These are phyloP conservation scores for Euura saliciscinereae DNA, from an alignment of 1,140 invertebrate species.

Conservation along the genomic window DNA sequence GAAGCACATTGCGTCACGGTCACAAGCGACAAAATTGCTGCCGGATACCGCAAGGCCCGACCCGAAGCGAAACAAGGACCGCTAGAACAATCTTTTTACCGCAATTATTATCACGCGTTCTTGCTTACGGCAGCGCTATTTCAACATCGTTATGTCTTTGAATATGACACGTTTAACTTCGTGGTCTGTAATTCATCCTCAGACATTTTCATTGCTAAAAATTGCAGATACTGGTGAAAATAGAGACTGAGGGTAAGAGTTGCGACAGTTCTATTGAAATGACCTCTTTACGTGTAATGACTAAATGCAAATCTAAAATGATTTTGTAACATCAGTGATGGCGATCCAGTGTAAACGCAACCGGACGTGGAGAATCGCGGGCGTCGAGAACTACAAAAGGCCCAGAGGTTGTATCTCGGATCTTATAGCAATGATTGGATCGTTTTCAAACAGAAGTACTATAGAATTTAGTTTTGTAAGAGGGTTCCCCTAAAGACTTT, in stretches of 20 bases:
- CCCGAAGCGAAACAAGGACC: conserved; percentile 44
- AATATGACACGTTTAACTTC: not conserved
- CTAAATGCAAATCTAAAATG: no score
- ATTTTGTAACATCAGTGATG: conserved; percentile 47
- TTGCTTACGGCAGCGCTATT: conserved; percentile 12
- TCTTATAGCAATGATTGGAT: not conserved
- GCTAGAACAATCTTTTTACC: conserved; percentile 52
- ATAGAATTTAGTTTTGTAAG: not conserved
- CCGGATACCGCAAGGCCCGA: conserved; percentile 46
- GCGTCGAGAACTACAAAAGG: not conserved
- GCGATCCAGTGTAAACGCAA: conserved; percentile 47
- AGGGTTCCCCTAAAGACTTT: not conserved
- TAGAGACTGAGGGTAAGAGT: no score
- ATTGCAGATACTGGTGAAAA: no score
- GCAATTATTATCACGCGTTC: conserved; percentile 47
- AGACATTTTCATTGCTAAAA: no score
- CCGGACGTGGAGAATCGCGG: conserved; percentile 40
- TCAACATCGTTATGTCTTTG: conserved; percentile 3
- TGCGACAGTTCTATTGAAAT: no score
- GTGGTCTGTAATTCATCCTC: no score
- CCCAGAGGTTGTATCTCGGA: not conserved
- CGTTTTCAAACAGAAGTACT: not conserved
- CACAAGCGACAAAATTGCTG: conserved; percentile 52
- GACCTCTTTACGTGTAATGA: no score
- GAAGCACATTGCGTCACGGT: conserved; percentile 52